Base-by-base conservation (phyloP, 1,140 invertebrate species). In the Mya arenaria region DNA sequence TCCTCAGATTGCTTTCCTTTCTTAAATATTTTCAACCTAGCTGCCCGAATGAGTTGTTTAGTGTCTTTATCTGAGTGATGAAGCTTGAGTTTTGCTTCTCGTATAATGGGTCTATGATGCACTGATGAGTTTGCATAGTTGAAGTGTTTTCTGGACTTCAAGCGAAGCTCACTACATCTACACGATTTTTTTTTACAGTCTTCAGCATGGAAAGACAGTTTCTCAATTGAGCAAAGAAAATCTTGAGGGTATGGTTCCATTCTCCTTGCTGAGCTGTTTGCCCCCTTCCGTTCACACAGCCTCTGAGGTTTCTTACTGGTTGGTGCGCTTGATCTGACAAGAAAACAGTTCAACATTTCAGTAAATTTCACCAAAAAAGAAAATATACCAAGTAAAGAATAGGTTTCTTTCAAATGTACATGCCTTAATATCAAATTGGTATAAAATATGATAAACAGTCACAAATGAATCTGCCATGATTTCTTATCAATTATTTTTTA, bases 61-160 rank as follows among this genome's bases (percentile, higher is more conserved):
- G 83, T 74, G 66, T 90, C 89, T 86, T 90, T 90, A 23, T 89
- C 84, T 25, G 84, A 85, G 36, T 89, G 82, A 72, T 89, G 89
- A 28, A 88, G 44, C 75, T 89, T 90, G 23, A 90, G 79, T 75
- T 80, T 83, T n/a, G 88, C 87, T 17, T 90, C 89, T 19, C 84
- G 84, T 34, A 90, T 84, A 28, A 88, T 41, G 36, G 84, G 80
- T 19, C 85, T 41, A 4, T 75, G 84, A n/a, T 74, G 79, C 13
- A 66, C 72, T 15, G 85, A 63, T 30, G 66, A 68, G n/a, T 83
- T 71, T 30, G 84, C 88, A 85, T 85, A 87, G 79, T 87, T 89
- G 30, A 82, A 85, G 60, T 82, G 73, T 36, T 85, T 83, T 25
- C 79, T 78, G 15, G 52, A 56, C 25, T 71, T 75, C 34, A 60